These are phyloP conservation scores for Diarsia brunnea DNA, from an alignment of 2,888 invertebrate species.

Conservation along the genomic window DNA sequence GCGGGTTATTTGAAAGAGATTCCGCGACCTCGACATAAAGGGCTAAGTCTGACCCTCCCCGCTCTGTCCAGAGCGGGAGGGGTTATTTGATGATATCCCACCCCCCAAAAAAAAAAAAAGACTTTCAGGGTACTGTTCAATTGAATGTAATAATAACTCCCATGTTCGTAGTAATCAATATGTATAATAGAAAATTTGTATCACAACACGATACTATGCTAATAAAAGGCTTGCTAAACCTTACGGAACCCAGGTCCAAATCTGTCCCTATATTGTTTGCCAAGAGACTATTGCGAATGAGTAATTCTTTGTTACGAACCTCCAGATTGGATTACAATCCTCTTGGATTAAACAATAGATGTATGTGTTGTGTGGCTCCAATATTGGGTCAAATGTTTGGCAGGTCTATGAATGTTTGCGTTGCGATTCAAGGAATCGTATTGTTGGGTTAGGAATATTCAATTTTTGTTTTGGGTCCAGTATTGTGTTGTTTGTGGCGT, in stretches of 20 bases:
- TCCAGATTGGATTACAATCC: slow-evolving; percentile 56
- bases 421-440: background rate
- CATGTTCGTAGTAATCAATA: background rate
- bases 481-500: background rate
- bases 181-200: slow-evolving; percentile 1
- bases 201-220: slow-evolving; percentile 23
- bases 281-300: slow-evolving; percentile 36
- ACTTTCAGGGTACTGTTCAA: background rate
- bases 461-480: background rate
- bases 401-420: background rate
- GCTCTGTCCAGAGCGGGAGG: no score
- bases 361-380: slow-evolving; percentile 22
- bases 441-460: background rate
- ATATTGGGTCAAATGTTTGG: slow-evolving; percentile 40
- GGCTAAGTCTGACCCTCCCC: no score
- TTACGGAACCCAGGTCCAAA: slow-evolving; percentile 20
- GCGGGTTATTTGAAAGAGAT: no score
- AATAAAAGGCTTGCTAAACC: slow-evolving; percentile 42
- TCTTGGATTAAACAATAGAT: slow-evolving; percentile 40
- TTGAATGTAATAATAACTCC: background rate
- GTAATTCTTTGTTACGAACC: slow-evolving; percentile 51
- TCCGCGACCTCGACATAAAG: no score
- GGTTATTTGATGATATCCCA: no score
- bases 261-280: slow-evolving; percentile 39
- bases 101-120: background rate